These are phyloP conservation scores for Eremobia ochroleuca DNA, from an alignment of 2,888 invertebrate species.

Conservation along the genomic window DNA sequence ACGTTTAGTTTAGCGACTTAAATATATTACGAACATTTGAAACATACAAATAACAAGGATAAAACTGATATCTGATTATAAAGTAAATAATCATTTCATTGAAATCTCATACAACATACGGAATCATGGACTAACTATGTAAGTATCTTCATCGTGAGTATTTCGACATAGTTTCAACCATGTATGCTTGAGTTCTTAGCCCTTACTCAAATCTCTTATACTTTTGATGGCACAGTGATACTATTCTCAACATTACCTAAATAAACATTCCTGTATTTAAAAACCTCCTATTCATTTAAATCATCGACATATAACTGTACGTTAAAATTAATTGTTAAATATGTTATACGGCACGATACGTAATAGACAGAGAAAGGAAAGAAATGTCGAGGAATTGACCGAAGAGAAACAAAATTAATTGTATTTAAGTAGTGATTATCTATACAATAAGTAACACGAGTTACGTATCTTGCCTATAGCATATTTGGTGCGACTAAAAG, in stretches of 20 bases:
- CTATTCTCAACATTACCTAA: slow-evolving; percentile 55
- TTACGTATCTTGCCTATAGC: slow-evolving; percentile 61
- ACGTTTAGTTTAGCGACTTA: slow-evolving; percentile 67
- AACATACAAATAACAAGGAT: slow-evolving; percentile 56
- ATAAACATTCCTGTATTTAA: slow-evolving; percentile 57
- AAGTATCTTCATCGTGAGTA: slow-evolving; percentile 12
- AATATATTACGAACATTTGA: slow-evolving; percentile 61
- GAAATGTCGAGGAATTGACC: slow-evolving; percentile 22
- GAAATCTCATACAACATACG: slow-evolving; percentile 25
- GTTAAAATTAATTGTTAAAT: slow-evolving; percentile 38
- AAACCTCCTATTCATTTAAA: slow-evolving; percentile 35
- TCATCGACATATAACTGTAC: slow-evolving; percentile 44
- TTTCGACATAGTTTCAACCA: slow-evolving; percentile 20
- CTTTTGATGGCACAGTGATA: slow-evolving; percentile 57
- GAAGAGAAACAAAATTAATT: slow-evolving; percentile 35
- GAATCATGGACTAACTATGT: slow-evolving; percentile 31
- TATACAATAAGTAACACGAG: slow-evolving; percentile 37
- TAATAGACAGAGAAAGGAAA: slow-evolving; percentile 35
- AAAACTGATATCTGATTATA: slow-evolving; percentile 51
- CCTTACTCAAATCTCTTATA: slow-evolving; percentile 29
- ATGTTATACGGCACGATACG: slow-evolving; percentile 64
- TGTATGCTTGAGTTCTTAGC: slow-evolving; percentile 22
- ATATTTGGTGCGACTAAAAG: slow-evolving; percentile 58
- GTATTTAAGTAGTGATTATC: slow-evolving; percentile 34
- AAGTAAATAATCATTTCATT: slow-evolving; percentile 50